Evolutionary conservation across 2,888 invertebrate genomes (phyloP), one percentile per base, ranked within the genome.

Genomic region (Leptinotarsa rubiginosa): DNA sequence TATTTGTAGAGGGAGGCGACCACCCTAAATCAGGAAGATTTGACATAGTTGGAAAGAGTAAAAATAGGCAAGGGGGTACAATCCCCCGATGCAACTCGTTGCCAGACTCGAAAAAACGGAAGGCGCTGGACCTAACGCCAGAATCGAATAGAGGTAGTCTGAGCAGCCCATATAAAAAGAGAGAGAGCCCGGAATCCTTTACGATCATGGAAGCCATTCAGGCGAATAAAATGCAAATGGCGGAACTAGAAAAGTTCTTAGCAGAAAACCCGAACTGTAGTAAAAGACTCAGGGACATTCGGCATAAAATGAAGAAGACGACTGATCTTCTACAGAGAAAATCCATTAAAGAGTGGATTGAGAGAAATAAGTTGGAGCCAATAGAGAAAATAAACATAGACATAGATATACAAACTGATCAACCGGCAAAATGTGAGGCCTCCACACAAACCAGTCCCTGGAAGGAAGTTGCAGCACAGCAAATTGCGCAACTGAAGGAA

Each of bases 341-440:
- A 54, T n/a, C 31, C 18, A n/a, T 68, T 4, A 12, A 54, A 1
- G 16, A 7, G 15, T 68, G 68, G 54, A 13, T 68, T 1, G 68
- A 54, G n/a, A 68, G 1, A 41, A 22, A 68, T n/a, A 52, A 41
- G 41, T 16, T 54, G 16, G 54, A 54, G 54, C 68, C 54, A 16
- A 54, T 68, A 5, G 50, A 68, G 7, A 68, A 68, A 54, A 16
- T 68, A n/a, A n/a, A 31, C 5, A 68, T 41, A 54, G 67, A 68
- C 12, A 12, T 22, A 15, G 49, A 67, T 2, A 50, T 18, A 3
- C 67, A 68, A 22, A 68, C 54, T 31, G 31, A 31, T 10, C 41
- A 41, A 41, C 41, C 2, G 10, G 41, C 41, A 41, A 41, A 41
- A 41, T 10, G 41, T 41, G 41, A 41, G 10, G 41, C 41, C 0